Conservation (phyloP, 1,140 invertebrate species). For the Yoshiicerus persimilis region DNA sequence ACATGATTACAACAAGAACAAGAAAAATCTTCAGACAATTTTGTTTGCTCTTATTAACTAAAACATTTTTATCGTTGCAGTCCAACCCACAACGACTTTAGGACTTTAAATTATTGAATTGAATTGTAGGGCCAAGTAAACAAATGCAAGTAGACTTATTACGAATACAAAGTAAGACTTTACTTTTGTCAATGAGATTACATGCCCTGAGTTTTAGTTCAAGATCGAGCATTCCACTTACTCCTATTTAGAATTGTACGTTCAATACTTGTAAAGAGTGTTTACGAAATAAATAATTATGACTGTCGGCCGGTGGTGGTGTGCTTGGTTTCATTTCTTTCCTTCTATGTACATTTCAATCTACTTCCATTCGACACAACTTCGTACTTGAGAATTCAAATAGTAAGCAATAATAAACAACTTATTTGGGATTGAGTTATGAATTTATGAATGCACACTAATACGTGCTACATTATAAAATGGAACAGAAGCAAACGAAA, state of each 20-base stretch:
- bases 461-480: background rate
- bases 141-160: background rate
- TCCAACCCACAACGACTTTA: no score
- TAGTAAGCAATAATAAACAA: background rate
- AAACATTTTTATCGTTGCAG: background rate
- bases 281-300: slow-evolving; percentile 17
- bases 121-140: background rate
- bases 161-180: background rate
- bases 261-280: background rate
- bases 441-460: background rate
- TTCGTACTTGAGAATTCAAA: background rate
- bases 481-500: background rate
- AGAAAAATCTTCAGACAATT: background rate
- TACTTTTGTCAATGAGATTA: background rate
- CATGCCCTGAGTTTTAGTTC: background rate
- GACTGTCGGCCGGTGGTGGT: background rate
- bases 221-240: background rate
- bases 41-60: background rate
- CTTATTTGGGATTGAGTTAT: background rate
- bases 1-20: background rate
- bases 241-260: background rate
- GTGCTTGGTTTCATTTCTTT: background rate
- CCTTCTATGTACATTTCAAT: background rate
- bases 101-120: no score
- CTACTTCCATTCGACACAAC: background rate